Percentiles rank a stretch among this genome's conserved stretches.
phyloP scores from a whole-genome alignment of 2,113 vertebrate genomes.

The Callospermophilus lateralis region DNA sequence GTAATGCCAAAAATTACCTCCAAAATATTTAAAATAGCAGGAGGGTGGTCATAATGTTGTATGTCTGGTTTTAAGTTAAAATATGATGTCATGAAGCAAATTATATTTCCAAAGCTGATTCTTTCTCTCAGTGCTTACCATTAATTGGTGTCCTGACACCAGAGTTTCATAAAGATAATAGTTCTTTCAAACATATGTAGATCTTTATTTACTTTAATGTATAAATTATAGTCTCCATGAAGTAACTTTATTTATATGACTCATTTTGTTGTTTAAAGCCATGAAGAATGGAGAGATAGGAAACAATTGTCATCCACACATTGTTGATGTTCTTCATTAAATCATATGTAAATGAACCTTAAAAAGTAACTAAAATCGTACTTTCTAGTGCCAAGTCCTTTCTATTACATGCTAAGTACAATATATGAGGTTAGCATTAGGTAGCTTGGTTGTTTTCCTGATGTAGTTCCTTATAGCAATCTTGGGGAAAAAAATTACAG shows the following conservation, averaged over 20 bases:
- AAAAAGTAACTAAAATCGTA: neutral
- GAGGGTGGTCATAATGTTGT: neutral
- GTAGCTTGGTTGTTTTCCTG: neutral
- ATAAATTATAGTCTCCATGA: neutral
- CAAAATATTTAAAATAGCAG: neutral
- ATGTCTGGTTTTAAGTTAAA: neutral
- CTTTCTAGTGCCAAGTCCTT: slow-evolving; percentile 32
- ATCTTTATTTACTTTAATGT: neutral
- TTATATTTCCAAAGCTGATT: neutral
- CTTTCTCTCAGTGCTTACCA: neutral
- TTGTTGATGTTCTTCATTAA: neutral
- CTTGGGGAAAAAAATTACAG: neutral
- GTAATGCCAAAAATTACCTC: neutral
- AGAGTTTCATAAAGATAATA: neutral
- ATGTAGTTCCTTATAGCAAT: neutral
- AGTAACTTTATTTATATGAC: neutral
- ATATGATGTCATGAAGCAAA: neutral
- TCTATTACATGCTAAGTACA: neutral
- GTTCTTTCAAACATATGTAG: neutral
- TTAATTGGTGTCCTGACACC: neutral
- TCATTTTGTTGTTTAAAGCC: neutral
- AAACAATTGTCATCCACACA: neutral
- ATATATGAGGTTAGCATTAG: neutral
- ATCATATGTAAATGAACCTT: neutral
- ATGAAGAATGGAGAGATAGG: neutral